Base-by-base conservation (phyloP, 2,113 vertebrate species). In the Triplophysa tibetana region DNA sequence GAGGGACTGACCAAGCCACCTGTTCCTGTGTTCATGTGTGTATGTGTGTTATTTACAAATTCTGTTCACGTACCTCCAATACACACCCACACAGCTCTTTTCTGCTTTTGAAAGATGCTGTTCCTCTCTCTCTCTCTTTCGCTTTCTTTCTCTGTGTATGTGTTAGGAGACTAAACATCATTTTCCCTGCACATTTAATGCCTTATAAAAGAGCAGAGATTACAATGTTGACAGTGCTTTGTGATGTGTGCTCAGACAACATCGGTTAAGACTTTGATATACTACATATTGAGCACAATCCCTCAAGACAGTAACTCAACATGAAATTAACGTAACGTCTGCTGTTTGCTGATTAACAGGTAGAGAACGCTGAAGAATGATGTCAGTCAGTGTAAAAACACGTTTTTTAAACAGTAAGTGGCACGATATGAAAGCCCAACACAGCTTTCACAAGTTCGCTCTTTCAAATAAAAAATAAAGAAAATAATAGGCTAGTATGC, bases 71-170 rank as follows among this genome's bases (percentile, higher is more conserved):
- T n/a, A 26, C 58, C 33, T 33, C 58, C 66, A 45, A 17, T 45
- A 64, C 65, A 58, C 74, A 77, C 60, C 29, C 73, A 68, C 17
- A 68, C 79, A 43, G 6, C 4, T 33, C 33, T 5, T 33, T 33
- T 6, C 33, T 33, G 33, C 33, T 33, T 33, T 33, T 33, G 33
- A 33, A 33, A 5, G 33, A 4, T 33, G 33, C 61, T 65, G 60
- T 26, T 52, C 60, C 70, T 68, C 63, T 24, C 79, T 68, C 63
- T 24, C 79, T 78, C 80, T 61, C 56, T 63, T 65, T 66, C 65
- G 63, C n/a, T 56, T 56, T 75, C 52, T 66, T 50, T 72, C 38
- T 75, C 52, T 67, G 14, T 50, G 8, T 29, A 17, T 70, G 70
- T 58, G 70, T 58, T 38, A 19, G 24, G 52, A 38, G 70, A 58